Percentiles rank a stretch among this genome's conserved stretches.
These are phyloP conservation scores for Triplophysa dalaica DNA, from an alignment of 2,113 vertebrate genomes.

Conservation along the genomic window DNA sequence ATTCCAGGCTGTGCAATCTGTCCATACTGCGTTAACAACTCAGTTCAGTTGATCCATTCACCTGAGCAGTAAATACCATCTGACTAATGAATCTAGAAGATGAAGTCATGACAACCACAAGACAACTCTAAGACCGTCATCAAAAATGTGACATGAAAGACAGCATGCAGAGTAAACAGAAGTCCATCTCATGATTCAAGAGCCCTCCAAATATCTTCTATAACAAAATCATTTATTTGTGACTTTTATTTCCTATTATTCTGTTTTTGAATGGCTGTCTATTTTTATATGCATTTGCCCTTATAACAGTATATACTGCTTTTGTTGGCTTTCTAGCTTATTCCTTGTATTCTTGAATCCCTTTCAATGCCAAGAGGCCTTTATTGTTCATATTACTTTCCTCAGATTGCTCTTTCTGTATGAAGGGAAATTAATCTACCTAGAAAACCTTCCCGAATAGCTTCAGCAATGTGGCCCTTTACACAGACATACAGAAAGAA, in stretches of 20 bases:
- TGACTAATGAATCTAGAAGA: too few relatives aligned
- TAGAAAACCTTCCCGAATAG: slow-evolving; percentile 65
- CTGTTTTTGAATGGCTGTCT: too few relatives aligned
- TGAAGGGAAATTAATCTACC: slow-evolving; percentile 73
- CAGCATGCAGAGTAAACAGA: neutral
- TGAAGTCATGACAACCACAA: neutral
- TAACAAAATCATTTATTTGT: neutral
- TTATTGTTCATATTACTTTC: slow-evolving; percentile 19
- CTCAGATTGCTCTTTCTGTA: slow-evolving; percentile 62
- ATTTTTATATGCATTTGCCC: too few relatives aligned
- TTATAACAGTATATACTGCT: neutral
- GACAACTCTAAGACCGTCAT: neutral
- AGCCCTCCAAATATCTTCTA: neutral
- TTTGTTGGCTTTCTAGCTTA: neutral
- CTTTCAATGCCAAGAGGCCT: neutral
- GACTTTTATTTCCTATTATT: too few relatives aligned
- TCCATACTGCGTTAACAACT: too few relatives aligned
- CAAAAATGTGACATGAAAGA: too few relatives aligned
- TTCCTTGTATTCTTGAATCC: neutral
- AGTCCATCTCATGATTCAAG: neutral
- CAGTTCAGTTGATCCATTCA: too few relatives aligned
- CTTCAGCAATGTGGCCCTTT: slow-evolving; percentile 13
- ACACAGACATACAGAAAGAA: slow-evolving; percentile 26
- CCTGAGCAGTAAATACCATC: too few relatives aligned
- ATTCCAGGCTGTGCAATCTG: too few relatives aligned